phyloP scores from a whole-genome alignment of 1,140 invertebrate species.

The Apis dorsata region DNA sequence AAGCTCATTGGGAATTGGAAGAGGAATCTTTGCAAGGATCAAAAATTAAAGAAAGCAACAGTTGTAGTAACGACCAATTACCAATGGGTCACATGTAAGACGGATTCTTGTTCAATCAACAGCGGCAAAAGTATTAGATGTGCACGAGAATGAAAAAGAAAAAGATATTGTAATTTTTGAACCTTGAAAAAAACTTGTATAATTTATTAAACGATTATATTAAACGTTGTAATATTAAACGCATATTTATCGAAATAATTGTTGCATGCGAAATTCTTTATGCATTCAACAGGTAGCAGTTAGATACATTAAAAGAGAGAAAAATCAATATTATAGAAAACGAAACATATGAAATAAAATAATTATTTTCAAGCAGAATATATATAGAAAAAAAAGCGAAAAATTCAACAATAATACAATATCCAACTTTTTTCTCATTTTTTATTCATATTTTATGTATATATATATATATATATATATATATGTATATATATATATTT shows the following conservation, averaged over 20 bases:
- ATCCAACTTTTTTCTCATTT: background rate
- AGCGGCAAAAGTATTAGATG: background rate
- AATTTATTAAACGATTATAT: conserved; percentile 14
- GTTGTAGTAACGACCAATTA: conserved; percentile 63
- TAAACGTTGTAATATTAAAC: background rate
- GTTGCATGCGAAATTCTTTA: background rate
- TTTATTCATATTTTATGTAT: conserved; percentile 18
- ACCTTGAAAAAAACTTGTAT: background rate
- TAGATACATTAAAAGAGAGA: background rate
- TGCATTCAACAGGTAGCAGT: conserved; percentile 10
- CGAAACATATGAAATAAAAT: background rate
- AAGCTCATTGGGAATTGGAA: conserved; percentile 77
- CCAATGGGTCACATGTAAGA: conserved; percentile 73
- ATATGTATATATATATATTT: background rate
- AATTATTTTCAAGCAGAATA: too few species aligned
- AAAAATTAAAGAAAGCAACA: conserved; percentile 62
- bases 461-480: too few species aligned
- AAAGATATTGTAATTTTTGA: background rate
- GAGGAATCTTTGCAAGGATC: conserved; percentile 69
- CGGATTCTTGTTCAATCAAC: background rate
- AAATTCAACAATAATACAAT: background rate
- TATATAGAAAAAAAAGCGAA: background rate
- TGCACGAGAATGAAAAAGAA: background rate
- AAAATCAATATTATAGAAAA: background rate
- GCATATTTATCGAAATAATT: background rate